These are phyloP conservation scores for Thymallus thymallus DNA, from an alignment of 2,113 vertebrate species.

Conservation along the genomic window DNA sequence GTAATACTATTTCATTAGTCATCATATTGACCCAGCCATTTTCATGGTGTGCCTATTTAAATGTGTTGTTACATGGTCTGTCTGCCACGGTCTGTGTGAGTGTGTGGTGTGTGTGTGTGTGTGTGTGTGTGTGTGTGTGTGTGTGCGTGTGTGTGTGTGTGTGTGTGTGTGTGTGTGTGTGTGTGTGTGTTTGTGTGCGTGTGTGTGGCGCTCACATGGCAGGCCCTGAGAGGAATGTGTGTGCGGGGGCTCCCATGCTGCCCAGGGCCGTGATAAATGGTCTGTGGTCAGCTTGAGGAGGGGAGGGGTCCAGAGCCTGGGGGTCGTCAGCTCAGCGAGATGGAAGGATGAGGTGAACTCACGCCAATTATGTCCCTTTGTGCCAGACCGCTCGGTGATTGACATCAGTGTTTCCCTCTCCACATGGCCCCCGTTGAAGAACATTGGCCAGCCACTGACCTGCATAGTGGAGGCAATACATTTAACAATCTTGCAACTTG, in stretches of 20 bases:
- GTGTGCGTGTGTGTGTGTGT: conserved; percentile 57
- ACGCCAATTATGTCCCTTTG: conserved; percentile 87
- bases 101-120: conserved; percentile 52
- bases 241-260: conserved; percentile 74
- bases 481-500: conserved; percentile 68
- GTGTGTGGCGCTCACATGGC: conserved; percentile 54
- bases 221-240: conserved; percentile 67
- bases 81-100: conserved; percentile 78
- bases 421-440: conserved; percentile 80
- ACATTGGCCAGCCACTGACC: conserved; percentile 81
- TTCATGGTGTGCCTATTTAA: conserved; percentile 86
- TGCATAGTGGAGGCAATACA: conserved; percentile 77
- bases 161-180: conserved; percentile 54
- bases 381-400: conserved; percentile 77
- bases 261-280: conserved; percentile 87
- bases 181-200: conserved; percentile 48
- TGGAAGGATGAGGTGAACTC: conserved; percentile 84
- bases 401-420: conserved; percentile 86
- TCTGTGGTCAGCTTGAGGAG: conserved; percentile 79
- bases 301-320: conserved; percentile 10
- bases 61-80: conserved; percentile 87
- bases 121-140: conserved; percentile 63
- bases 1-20: conserved; percentile 66
- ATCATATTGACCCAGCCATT: conserved; percentile 86
- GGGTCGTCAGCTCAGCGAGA: conserved; percentile 76